Evolutionary conservation across 2,113 vertebrate species (phyloP), one percentile per base, ranked within the genome.

Genomic region (Donacobius atricapilla): DNA sequence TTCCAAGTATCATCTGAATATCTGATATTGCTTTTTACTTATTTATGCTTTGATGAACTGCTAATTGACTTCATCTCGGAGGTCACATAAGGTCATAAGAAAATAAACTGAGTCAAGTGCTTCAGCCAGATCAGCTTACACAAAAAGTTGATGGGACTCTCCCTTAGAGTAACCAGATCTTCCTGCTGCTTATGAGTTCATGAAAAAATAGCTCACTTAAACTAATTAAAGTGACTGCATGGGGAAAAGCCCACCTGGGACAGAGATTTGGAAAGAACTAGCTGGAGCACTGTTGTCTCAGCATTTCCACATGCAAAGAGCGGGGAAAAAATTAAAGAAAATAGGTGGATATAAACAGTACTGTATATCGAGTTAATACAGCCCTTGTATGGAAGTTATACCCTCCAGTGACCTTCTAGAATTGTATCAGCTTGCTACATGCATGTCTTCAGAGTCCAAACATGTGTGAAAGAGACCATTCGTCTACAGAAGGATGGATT

Each of bases 401-500:
- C 98, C 98, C 98, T 98, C 97, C 98, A 98, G 98, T 97, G 98
- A 98, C 97, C 98, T 98, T 98, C 98, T 97, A 97, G 97, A 97
- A 97, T 94, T 97, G 94, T 96, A 95, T 97, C 87, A 95, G 98
- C 97, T 98, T 98, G 98, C 98, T 98, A 98, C 98, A 99, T 99
- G 99, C 98, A 98, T 97, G 97, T 99, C 98, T 98, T 99, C 98
- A 98, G 96, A 98, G 97, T 98, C 98, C 98, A 99, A 99, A 99
- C 98, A 98, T 98, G 98, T 98, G 98, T 98, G 98, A 98, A 98
- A 98, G 98, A 99, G 98, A 98, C 97, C 97, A 98, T 97, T 98
- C 97, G 96, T 97, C 97, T 98, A 98, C 94, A 97, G 97, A 97
- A 98, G 97, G 96, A 94, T 96, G 94, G 97, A 96, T 98, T 95